Conservation (phyloP, 2,888 invertebrate genomes). For the Cheilosia impressa region DNA sequence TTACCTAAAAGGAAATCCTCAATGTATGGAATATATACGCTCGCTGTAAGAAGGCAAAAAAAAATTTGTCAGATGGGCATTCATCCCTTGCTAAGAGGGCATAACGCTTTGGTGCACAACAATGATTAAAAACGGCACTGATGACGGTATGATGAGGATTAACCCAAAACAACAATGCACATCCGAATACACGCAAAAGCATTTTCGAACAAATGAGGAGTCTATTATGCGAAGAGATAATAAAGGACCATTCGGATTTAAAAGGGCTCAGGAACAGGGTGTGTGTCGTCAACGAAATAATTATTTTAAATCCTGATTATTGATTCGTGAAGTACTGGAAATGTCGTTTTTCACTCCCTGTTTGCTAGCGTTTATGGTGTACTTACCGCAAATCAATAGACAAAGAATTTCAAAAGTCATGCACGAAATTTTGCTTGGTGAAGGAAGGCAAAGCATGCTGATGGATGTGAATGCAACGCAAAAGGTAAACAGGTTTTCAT, state of each 20-base stretch:
- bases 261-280: conserved; percentile 80
- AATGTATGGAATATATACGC: conserved; percentile 3
- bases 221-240: conserved; percentile 84
- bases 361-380: conserved; percentile 50
- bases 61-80: conserved; percentile 70
- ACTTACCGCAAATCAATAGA: conserved; percentile 63
- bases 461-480: conserved; percentile 34
- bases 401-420: conserved; percentile 61
- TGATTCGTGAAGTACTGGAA: conserved; percentile 65
- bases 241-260: conserved; percentile 83
- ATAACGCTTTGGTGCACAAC: conserved; percentile 72
- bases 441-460: conserved; percentile 14
- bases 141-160: conserved; percentile 83
- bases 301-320: conserved; percentile 70
- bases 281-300: conserved; percentile 69
- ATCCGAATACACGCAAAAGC: conserved; percentile 74
- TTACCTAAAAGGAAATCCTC: conserved; percentile 51
- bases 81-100: conserved; percentile 71
- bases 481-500: conserved; percentile 48
- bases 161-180: conserved; percentile 78
- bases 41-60: conserved; percentile 30
- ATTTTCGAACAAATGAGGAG: conserved; percentile 77
- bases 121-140: conserved; percentile 80
- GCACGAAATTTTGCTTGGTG: conserved; percentile 27
- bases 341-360: conserved; percentile 49